Evolutionary conservation across 2,888 invertebrate genomes (phyloP).

Genomic region (Polymixis flavicincta): DNA sequence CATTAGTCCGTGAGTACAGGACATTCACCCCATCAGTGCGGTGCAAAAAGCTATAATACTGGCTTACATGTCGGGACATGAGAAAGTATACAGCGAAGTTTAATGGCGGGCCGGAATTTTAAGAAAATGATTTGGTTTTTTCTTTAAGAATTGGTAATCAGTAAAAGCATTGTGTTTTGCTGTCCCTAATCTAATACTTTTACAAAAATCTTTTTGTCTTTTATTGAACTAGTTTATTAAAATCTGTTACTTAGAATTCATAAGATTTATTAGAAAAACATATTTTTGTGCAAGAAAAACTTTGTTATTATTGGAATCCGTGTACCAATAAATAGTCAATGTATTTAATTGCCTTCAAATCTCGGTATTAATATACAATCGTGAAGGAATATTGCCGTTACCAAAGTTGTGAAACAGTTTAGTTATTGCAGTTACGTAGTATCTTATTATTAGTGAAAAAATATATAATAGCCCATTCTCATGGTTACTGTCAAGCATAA

Average conservation of each 20-base stretch:
- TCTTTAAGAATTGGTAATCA: no score
- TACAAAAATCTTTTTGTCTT: no score
- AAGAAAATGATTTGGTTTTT: no score
- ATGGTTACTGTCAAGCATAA: neutral
- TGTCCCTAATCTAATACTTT: no score
- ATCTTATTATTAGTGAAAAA: conserved; percentile 2
- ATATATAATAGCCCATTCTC: neutral
- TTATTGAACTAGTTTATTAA: neutral
- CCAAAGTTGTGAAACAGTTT: neutral
- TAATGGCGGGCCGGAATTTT: neutral
- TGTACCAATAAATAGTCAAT: neutral
- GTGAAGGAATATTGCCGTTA: conserved; percentile 14
- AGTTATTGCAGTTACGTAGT: neutral
- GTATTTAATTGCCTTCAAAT: neutral
- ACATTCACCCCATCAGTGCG: conserved; percentile 71
- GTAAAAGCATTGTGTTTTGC: no score
- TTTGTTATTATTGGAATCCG: neutral
- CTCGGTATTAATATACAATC: neutral
- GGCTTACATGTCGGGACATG: conserved; percentile 64
- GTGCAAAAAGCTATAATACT: conserved; percentile 68
- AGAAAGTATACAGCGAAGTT: conserved; percentile 18
- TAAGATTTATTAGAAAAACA: neutral
- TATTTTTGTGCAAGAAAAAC: neutral
- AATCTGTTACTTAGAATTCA: no score
- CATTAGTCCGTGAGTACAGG: conserved; percentile 66